Evolutionary conservation across 2,888 invertebrate species (phyloP), one percentile per base, ranked within the genome.

Genomic region (Phasia obesa): DNA sequence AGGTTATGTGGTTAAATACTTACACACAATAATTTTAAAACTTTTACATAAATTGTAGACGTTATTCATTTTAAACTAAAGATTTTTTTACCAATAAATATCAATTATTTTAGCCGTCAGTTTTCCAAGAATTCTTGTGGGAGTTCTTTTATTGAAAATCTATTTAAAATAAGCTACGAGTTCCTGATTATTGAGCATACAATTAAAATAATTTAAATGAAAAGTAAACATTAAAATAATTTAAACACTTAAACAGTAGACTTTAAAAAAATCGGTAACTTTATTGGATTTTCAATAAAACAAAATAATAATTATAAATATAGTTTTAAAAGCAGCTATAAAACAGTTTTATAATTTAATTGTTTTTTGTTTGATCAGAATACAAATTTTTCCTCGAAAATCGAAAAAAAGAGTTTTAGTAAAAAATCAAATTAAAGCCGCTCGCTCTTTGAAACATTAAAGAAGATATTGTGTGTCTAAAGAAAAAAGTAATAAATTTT

Each of bases 281-380:
- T 76, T 42, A 67, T 76, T 38, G 21, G 27, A 17, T 51, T 80
- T 69, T 69, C 44, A 62, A 53, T 75, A 53, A 78, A 65, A 59
- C 9, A 35, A 11, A 3, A 35, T 31, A 51, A 70, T 78, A 78
- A 83, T 83, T 78, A 83, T 78, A 75, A 78, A 78, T 78, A 78
- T 78, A 83, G 67, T 75, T 74, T 42, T 65, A 62, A 69, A 62
- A 42, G 27, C 49, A 21, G 49, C 23, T 51, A 65, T 79, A 65
- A 79, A 71, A 70, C 59, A 51, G 49, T 71, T 71, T 23, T 59
- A 27, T 49, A 49, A 49, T 31, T 55, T 71, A 47, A 49, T 65
- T 38, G 51, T 27, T 60, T 25, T 67, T 42, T 27, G 44, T 31
- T 53, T 42, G 76, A 42, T 44, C 31, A 19, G 76, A 69, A 76